Percentiles rank a stretch among this genome's conserved stretches.
Evolutionary conservation across 2,888 invertebrate genomes (phyloP).

Genomic region (Drosophila longiperda): DNA sequence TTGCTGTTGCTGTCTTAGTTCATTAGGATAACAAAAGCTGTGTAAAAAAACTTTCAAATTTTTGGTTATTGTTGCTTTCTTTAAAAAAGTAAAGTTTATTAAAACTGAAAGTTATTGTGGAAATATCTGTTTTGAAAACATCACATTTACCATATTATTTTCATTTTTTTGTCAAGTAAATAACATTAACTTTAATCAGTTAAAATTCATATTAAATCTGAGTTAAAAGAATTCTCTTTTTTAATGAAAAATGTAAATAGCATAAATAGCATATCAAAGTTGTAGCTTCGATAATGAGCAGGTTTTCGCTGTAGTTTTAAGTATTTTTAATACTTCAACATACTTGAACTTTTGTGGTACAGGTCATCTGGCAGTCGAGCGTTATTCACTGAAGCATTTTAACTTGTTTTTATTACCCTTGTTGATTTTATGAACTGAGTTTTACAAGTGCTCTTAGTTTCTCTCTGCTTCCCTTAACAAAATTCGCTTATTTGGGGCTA

Average conservation of each 20-base stretch:
- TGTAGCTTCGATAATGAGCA: too few species aligned
- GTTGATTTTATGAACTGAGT: slow-evolving; percentile 70
- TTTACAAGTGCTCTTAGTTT: slow-evolving; percentile 59
- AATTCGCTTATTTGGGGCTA: slow-evolving; percentile 18
- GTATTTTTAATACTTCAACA: neutral
- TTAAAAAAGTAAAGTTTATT: slow-evolving; percentile 2
- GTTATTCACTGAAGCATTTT: neutral
- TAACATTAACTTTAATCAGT: neutral
- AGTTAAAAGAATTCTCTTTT: neutral
- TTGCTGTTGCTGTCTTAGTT: slow-evolving; percentile 48
- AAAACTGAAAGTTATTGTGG: too few species aligned
- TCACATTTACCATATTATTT: neutral
- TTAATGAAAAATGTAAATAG: neutral
- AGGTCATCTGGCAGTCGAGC: slow-evolving; percentile 5
- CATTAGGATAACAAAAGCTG: slow-evolving; percentile 75
- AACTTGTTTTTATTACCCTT: slow-evolving; percentile 45
- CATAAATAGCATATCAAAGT: neutral
- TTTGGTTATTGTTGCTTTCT: slow-evolving; percentile 26
- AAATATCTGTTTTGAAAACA: neutral
- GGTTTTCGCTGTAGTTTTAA: too few species aligned
- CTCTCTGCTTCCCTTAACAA: slow-evolving; percentile 1
- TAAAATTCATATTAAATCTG: neutral
- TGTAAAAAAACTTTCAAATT: slow-evolving; percentile 59
- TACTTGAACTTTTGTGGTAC: neutral
- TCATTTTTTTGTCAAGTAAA: neutral